A percentile compares a stretch with the other conserved stretches of the same genome.
Evolutionary conservation across 2,888 invertebrate genomes (phyloP).

Genomic region (Scelioninae gen. 2): DNA sequence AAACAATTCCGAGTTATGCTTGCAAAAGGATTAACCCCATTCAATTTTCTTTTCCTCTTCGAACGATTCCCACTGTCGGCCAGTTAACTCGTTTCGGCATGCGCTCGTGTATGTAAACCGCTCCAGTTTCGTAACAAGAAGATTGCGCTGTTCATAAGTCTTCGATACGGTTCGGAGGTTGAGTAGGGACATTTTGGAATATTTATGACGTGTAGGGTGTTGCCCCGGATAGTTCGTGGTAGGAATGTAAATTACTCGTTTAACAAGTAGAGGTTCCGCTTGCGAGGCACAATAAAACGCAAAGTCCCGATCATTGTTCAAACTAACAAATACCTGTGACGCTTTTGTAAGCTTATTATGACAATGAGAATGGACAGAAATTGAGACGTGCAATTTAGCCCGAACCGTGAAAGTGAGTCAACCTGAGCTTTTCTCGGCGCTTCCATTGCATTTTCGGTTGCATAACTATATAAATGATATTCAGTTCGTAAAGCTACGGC

Average conservation of each 20-base stretch:
- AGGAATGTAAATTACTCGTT: conserved; percentile 62
- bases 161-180: conserved; percentile 50
- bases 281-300: conserved; percentile 58
- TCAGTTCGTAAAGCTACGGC: no score
- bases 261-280: conserved; percentile 61
- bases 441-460: conserved; percentile 1
- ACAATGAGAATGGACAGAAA: conserved; percentile 43
- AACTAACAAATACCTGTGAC: conserved; percentile 50
- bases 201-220: conserved; percentile 61
- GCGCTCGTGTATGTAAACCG: no score
- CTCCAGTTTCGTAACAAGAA: conserved; percentile 40
- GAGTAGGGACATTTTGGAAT: conserved; percentile 57
- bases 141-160: conserved; percentile 56
- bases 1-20: no score
- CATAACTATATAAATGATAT: no score
- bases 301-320: conserved; percentile 53
- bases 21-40: no score
- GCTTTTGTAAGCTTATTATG: conserved; percentile 48
- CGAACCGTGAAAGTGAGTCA: conserved; percentile 24
- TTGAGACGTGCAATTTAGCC: conserved; percentile 43
- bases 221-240: conserved; percentile 58
- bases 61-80: no score
- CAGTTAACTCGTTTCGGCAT: no score
- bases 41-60: no score
- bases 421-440: conserved; percentile 5